Evolutionary conservation across 2,888 invertebrate species (phyloP), one percentile per base, ranked within the genome.

Genomic region (Xanthostigma xanthostigma): DNA sequence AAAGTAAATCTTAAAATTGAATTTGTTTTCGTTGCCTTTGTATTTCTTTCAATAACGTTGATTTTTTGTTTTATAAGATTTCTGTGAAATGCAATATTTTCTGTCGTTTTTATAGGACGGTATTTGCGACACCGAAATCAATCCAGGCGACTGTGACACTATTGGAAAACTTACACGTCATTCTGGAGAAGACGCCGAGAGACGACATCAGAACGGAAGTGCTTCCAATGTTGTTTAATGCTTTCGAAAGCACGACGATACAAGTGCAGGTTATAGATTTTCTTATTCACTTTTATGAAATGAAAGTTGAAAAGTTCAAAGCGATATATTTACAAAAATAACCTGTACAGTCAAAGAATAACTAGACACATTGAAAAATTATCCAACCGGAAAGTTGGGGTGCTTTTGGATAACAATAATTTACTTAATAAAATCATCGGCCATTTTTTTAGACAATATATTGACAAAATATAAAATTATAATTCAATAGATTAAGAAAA

Each of bases 91-190:
- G 27, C 27, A 27, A 27, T 27, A 27, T 27, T 27, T 27, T 27
- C 6, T 27, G 27, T 27, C 37, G 11, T 40, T 54, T 44, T 68
- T 67, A 37, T 62, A 85, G 87, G 63, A 72, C 71, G 54, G 75
- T 91, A 49, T 82, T 89, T 68, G 76, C 79, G 54, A 76, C 81
- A 45, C 86, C 85, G 27, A 88, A 84, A 68, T 82, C 83, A 50
- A 81, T 86, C 51, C 84, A 88, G 66, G 90, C 92, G 10, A 84
- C 88, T 1, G 90, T 92, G 8, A 87, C 85, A 44, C 74, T 95
- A 50, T 69, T 95, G 60, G 93, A 94, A 68, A 90, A 91, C 65
- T 71, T 95, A 58, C 91, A 94, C 66, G 71, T 88, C 53, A 82
- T 95, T 53, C 73, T 95, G 64, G 83, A 84, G 62, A 95, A 94